Base-by-base conservation (phyloP, 1,140 invertebrate genomes). In the Hypsibius dujardini region DNA sequence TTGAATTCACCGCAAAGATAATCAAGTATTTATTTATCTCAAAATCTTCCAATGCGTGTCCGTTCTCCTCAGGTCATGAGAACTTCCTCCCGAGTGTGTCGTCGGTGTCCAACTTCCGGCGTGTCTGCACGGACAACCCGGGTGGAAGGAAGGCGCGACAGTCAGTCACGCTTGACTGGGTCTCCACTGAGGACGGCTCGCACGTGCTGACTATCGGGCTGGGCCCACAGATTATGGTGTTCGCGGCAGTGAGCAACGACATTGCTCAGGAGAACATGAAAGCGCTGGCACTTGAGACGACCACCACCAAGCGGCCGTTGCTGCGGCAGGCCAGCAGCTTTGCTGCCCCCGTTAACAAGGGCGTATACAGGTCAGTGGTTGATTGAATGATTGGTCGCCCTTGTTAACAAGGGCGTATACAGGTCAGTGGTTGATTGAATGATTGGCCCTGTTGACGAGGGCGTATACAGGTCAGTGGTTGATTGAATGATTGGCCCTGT, bases 151-250 rank as follows among this genome's bases (percentile, higher is more conserved):
- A 1, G 90, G 88, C 0, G 46, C 82, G 83, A 75, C 83, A 83
- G 71, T 75, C 83, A 42, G 90, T 98, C 1, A 92, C 95, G 77
- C 79, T 99, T 47, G 95, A 98, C 81, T 99, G 95, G 95, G 94
- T 97, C 1, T 96, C 94, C 0, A 95, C 95, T 74, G 95, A 98
- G 78, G 95, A 99, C 80, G 95, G 95, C 1, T 93, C 92, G 0
- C 95, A 98, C 80, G 92, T 98, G 75, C 80, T 99, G 2, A 98
- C 95, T 0, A 92, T 98, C 0, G 93, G 89, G 0, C 90, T 98
- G 69, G 93, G 93, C 1, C 92, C 91, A 70, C 92, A 95, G 79
- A 79, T 84, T 71, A 73, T 67, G 80, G 80, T 56, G 46, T 71
- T 74, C 71, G 73, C 46, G 72, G 46, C 69, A 71, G 47, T 76